Base-by-base conservation (phyloP, 2,888 invertebrate species). In the Yponomeuta evonymella region DNA sequence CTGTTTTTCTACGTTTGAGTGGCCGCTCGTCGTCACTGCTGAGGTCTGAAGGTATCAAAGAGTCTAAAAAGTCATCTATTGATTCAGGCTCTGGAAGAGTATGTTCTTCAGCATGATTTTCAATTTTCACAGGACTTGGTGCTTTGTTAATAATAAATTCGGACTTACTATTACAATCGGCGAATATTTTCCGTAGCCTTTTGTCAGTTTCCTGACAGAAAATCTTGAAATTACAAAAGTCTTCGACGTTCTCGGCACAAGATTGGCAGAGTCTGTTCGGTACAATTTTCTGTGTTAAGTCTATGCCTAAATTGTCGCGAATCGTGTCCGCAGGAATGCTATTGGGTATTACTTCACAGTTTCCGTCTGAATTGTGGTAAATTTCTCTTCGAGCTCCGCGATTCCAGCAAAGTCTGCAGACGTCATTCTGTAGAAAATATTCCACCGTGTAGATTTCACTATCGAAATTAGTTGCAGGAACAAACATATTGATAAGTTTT, bases 361-460 rank as follows among this genome's bases (percentile, higher is more conserved):
- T 79, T 76, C 74, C 74, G 68, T 73, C 70, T 8, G 71, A 70
- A 73, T 76, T 75, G 2, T 73, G 71, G 9, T 77, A 73, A 68
- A 85, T 73, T 73, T 83, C 82, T 48, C 70, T 78, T 10, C 75
- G 75, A 2, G 83, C 84, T 70, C 86, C 79, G 73, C 75, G 80
- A 58, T 75, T 78, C 88, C 88, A 90, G 74, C 91, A 91, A 9
- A 90, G 74, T 73, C 90, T 79, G 71, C 91, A 91, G 0, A 90
- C 80, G 69, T 88, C 81, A 10, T 80, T 78, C 75, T 85, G 81
- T 65, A 81, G 76, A 73, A 90, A 89, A 75, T 88, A 90, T 72
- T 90, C 85, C 69, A 79, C 83, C 5, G 77, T 83, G 73, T 83
- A 88, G 6, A 76, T 12, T 71, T 82, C 79, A 73, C 75, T 78